Base-by-base conservation (phyloP, 2,797 vertebrate genomes). In the Falco concolor region DNA sequence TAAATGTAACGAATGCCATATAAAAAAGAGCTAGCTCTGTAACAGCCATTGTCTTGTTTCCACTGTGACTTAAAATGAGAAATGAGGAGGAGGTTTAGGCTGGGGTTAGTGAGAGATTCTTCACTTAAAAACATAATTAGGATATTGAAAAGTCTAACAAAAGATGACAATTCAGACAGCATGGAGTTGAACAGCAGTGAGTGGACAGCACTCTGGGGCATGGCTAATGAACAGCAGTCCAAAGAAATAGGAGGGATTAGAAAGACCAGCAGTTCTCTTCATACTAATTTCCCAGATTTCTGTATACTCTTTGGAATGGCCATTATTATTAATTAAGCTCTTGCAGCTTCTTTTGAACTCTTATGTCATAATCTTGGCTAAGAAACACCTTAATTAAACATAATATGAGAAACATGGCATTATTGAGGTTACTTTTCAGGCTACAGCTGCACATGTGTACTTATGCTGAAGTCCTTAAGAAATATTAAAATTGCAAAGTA, bases 131-230 rank as follows among this genome's bases (percentile, higher is more conserved):
- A 49, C 30, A 44, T 92, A 95, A 95, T 95, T 87, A 94, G 18
- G 42, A 72, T 90, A 91, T 89, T 95, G 80, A 84, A 87, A 91
- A 84, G n/a, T 87, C 64, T 70, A 87, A 97, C 82, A 96, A 94
- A 96, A 95, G 83, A 79, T 64, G 78, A 94, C 81, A 73, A 89
- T 81, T 92, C 77, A 59, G 90, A 81, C 77, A 83, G 36, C 53
- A 42, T 89, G 59, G 32, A 95, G 42, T 32, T 93, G 52, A 85
- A 89, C 50, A 85, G 59, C 47, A 84, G 18, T 75, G 67, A 92
- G 81, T 28, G 24, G 56, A 90, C 91, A 95, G 38, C 44, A 87
- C 84, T 95, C 81, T 65, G 69, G 52, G 89, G 64, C 74, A 76
- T 28, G 10, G 34, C 38, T 94, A 60, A 91, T 82, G 68, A 95